Percentiles rank a stretch among this genome's conserved stretches.
These are phyloP conservation scores for Zaprionus bogoriensis DNA, from an alignment of 2,888 invertebrate genomes.

Conservation along the genomic window DNA sequence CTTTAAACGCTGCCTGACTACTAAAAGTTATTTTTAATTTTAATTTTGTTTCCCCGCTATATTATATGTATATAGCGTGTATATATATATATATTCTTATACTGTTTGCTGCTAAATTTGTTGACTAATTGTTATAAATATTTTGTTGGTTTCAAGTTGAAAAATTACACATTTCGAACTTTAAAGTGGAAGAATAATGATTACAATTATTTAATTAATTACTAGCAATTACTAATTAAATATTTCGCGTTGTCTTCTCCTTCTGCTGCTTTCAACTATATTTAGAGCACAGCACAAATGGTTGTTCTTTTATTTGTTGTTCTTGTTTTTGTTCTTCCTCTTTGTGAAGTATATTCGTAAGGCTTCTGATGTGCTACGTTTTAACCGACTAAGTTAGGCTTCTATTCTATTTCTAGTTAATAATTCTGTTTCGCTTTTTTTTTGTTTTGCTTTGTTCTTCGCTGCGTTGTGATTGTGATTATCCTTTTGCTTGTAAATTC, in stretches of 20 bases:
- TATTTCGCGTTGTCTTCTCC: slow-evolving; percentile 11
- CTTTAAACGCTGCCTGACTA: slow-evolving; percentile 34
- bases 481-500: slow-evolving; percentile 75
- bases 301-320: slow-evolving; percentile 12
- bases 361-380: slow-evolving; percentile 69
- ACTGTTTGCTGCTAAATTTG: slow-evolving; percentile 33
- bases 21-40: no score
- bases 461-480: slow-evolving; percentile 70
- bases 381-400: slow-evolving; percentile 31
- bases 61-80: slow-evolving; percentile 1
- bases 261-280: slow-evolving; percentile 29
- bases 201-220: slow-evolving; percentile 42
- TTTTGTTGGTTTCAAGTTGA: slow-evolving; percentile 34
- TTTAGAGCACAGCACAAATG: slow-evolving; percentile 71
- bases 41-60: slow-evolving; percentile 21
- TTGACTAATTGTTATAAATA: slow-evolving; percentile 26
- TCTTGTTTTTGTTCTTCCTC: slow-evolving; percentile 37
- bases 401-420: slow-evolving; percentile 1
- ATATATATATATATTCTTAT: slow-evolving; percentile 17
- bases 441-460: slow-evolving; percentile 21
- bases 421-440: slow-evolving; percentile 5
- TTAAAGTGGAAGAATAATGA: slow-evolving; percentile 73
- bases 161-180: slow-evolving; percentile 70
- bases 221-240: slow-evolving; percentile 25
- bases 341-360: slow-evolving; percentile 55